Percentiles rank a stretch among this genome's conserved stretches.
Conservation (phyloP, 2,113 vertebrate species). For the Pao palembangensis region DNA sequence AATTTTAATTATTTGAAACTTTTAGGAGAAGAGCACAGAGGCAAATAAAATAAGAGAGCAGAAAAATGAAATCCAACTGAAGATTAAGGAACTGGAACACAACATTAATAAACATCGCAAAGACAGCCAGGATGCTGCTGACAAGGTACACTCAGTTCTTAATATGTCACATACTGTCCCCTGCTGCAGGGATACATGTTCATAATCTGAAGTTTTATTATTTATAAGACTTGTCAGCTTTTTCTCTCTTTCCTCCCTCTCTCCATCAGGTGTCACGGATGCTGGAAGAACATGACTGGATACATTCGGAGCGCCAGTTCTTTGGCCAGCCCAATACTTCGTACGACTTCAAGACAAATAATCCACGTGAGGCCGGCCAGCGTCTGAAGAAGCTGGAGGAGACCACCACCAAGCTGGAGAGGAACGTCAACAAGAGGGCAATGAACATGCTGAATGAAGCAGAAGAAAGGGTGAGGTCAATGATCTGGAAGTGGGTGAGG, state of each 20-base stretch:
- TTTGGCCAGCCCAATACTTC: slow-evolving; percentile 87
- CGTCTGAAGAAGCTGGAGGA: slow-evolving; percentile 84
- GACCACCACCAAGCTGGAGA: slow-evolving; percentile 79
- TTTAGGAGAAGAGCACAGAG: slow-evolving; percentile 76
- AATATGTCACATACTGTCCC: no score
- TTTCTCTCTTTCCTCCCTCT: no score
- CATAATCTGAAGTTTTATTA: no score
- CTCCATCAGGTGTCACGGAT: slow-evolving; percentile 81
- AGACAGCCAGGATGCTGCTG: slow-evolving; percentile 79
- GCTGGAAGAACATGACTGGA: slow-evolving; percentile 92
- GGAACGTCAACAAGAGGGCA: slow-evolving; percentile 84
- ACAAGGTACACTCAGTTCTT: slow-evolving; percentile 71
- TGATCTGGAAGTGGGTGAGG: no score
- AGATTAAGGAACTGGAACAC: slow-evolving; percentile 86
- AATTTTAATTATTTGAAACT: neutral
- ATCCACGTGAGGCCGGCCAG: slow-evolving; percentile 80
- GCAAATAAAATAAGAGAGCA: slow-evolving; percentile 74
- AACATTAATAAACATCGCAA: slow-evolving; percentile 82
- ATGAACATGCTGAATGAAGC: slow-evolving; percentile 87
- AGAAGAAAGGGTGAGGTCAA: slow-evolving; percentile 82
- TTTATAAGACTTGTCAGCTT: no score
- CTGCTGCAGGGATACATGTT: no score
- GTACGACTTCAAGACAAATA: slow-evolving; percentile 88
- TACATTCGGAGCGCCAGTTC: slow-evolving; percentile 82
- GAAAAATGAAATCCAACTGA: slow-evolving; percentile 84